Evolutionary conservation across 2,888 invertebrate species (phyloP), one percentile per base, ranked within the genome.

Genomic region (Julus scanicus): DNA sequence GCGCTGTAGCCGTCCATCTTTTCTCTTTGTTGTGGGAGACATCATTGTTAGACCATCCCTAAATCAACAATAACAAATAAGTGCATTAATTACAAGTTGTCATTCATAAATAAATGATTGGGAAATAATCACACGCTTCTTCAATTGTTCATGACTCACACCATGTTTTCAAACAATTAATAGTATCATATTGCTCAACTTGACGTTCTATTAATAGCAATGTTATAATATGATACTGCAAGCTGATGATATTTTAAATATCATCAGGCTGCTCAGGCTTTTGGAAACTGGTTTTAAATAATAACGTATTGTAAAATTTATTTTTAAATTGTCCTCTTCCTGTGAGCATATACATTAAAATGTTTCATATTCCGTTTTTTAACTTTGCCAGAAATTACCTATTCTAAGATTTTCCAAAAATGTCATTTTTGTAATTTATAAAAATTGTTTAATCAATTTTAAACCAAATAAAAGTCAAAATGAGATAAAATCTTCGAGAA

Each of bases 21-120:
- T 87, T 37, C 88, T 84, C 84, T 84, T 88, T 2, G 29, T 84
- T 48, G 88, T 29, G 2, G 84, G 88, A 83, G 84, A 88, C 44
- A 40, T 87, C 29, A 71, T 87, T 17, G 87, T 87, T 20, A 88
- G 20, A 44, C 88, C 88, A 71, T 83, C 84, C 17, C 84, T 84
- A 71, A 57, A 87, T 29, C 17, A 44, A 87, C 17, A 63, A 87
- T n/a, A 1, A 53, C 0, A 84, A 40, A 9, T 20, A 71, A 17
- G 53, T 53, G 53, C 3, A 17, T 53, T n/a, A 63, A n/a, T 63
- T 63, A n/a, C 57, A 29, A 29, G n/a, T 29, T 71, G 63, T 63
- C 17, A 63, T 15, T n/a, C 57, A 63, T 63, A n/a, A 15, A n/a
- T n/a, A 6, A n/a, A n/a, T 29, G 53, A 71, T 29, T 71, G 29